Base-by-base conservation (phyloP, 2,797 vertebrate genomes). In the Schizopygopsis malacanthus region DNA sequence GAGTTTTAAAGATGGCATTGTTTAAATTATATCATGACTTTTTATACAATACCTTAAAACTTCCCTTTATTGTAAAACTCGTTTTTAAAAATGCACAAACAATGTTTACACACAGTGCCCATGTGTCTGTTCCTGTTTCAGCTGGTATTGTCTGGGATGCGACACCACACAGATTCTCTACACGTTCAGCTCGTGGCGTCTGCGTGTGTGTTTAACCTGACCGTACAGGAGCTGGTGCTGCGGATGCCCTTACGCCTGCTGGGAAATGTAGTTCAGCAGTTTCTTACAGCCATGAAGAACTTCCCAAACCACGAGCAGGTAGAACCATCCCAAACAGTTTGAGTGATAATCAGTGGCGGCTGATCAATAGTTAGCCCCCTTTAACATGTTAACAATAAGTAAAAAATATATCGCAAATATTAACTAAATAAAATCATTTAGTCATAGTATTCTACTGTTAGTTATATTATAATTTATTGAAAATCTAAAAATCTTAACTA, bases 271-370 rank as follows among this genome's bases (percentile, higher is more conserved):
- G 96, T 97, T 50, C 93, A 95, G 83, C 93, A 96, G 90, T 95
- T 99, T 47, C 93, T 98, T 83, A 90, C 94, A 76, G 94, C 97
- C 90, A 98, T 99, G 97, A 96, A 96, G 88, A 96, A 95, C 89
- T 99, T 98, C 89, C 97, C 97, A 45, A 96, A 94, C 67, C 96
- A 98, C 85, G 95, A 96, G 73, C 97, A 99, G 97, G 98, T 98
- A 65, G 4, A 63, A 25, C 11, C 59, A 25, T 63, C n/a, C 5
- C 5, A 52, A 52, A 25, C 11, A 0, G n/a, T 4, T 20, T 20
- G 20, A 9, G 22, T 9, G 20, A n/a, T 59, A n/a, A 59, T 10
- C 8, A 59, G 28, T 1, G 28, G 28, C 28, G 28, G 28, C 28
- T 28, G 28, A 1, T 28, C 1, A 28, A 28, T 28, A 28, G 28